Conservation (phyloP, 2,797 vertebrate species). For the Heliangelus exortis region DNA sequence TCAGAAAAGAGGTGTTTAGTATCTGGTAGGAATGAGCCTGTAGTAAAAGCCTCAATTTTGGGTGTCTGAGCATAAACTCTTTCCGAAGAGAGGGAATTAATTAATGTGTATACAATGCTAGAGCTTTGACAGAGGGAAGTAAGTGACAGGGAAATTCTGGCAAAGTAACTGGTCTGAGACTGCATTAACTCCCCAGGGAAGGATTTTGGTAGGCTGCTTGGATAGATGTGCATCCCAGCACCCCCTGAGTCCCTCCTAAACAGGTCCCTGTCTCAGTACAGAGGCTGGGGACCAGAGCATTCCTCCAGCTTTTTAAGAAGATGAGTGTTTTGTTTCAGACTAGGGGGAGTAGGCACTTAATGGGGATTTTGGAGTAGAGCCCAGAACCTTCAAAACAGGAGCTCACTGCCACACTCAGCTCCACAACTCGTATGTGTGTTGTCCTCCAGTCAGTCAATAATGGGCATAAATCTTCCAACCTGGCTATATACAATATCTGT, state of each 20-base stretch:
- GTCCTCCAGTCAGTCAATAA: not conserved
- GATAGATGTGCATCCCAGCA: not conserved
- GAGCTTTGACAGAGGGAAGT: not conserved
- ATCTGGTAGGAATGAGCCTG: not conserved
- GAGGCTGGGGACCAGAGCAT: not conserved
- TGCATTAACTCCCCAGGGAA: not conserved
- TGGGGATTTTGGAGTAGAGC: not conserved
- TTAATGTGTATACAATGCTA: not conserved
- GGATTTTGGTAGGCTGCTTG: not conserved
- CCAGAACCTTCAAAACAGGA: not conserved
- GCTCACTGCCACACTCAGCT: not conserved
- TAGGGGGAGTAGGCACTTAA: not conserved
- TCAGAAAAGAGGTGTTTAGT: not conserved
- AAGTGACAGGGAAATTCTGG: not conserved
- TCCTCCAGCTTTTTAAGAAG: not conserved
- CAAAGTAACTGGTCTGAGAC: not conserved
- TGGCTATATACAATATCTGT: not conserved
- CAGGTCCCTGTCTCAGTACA: accelerated
- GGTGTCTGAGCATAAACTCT: not conserved
- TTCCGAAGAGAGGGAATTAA: not conserved
- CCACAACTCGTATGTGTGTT: not conserved
- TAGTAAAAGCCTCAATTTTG: not conserved
- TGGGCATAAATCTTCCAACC: not conserved
- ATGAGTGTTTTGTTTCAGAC: not conserved
- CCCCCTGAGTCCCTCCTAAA: accelerated